Evolutionary conservation across 1,140 invertebrate genomes (phyloP).

Genomic region (Drosophila pseudoobscura): DNA sequence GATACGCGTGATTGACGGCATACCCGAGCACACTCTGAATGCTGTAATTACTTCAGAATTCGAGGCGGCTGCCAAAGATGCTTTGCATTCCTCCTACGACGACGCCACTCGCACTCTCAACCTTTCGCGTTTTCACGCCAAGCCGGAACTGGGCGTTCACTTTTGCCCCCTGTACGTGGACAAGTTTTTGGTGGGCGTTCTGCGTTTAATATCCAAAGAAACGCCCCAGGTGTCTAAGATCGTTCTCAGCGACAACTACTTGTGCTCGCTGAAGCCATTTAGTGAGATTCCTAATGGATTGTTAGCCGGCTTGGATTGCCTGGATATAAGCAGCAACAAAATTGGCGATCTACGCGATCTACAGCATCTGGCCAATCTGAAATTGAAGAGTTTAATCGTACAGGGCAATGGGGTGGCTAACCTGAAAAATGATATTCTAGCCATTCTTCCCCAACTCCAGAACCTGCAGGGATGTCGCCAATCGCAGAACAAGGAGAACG

Average conservation of each 20-base stretch:
- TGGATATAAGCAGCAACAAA: slow-evolving; percentile 45
- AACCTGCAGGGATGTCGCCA: slow-evolving; percentile 9
- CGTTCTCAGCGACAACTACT: slow-evolving; percentile 38
- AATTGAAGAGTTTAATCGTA: slow-evolving; percentile 15
- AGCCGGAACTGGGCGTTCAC: slow-evolving; percentile 2
- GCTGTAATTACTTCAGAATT: background rate
- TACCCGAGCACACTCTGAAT: slow-evolving; percentile 1
- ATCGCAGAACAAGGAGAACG: background rate
- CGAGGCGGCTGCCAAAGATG: slow-evolving; percentile 1
- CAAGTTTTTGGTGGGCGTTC: slow-evolving; percentile 8
- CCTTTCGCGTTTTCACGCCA: slow-evolving; percentile 38
- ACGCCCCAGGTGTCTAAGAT: slow-evolving; percentile 10
- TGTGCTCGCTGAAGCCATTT: slow-evolving; percentile 43
- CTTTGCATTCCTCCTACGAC: slow-evolving; percentile 30
- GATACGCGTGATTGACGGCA: slow-evolving; percentile 16
- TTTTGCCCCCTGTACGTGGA: slow-evolving; percentile 42
- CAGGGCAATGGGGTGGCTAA: slow-evolving; percentile 37
- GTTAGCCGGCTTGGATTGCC: slow-evolving; percentile 20
- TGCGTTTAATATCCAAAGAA: background rate
- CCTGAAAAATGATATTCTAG: background rate
- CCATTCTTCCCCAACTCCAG: slow-evolving; percentile 25
- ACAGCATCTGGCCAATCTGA: slow-evolving; percentile 1
- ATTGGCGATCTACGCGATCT: slow-evolving; percentile 32
- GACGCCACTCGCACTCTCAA: slow-evolving; percentile 6
- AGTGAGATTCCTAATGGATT: background rate